A percentile compares a stretch with the other conserved stretches of the same genome.
phyloP scores from a whole-genome alignment of 2,888 invertebrate genomes.

The Spilosoma lubricipeda region DNA sequence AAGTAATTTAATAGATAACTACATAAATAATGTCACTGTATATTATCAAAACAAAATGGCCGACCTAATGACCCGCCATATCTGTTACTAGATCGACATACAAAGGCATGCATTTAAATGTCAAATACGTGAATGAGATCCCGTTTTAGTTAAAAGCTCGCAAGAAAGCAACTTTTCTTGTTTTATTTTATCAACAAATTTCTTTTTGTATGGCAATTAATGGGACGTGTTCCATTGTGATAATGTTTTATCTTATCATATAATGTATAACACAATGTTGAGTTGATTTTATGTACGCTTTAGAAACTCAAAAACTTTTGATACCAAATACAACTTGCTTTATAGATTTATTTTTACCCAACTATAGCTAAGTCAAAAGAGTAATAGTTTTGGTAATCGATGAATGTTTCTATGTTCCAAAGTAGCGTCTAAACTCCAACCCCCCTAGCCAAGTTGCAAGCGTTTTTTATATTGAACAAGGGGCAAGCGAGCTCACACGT shows the following conservation, averaged over 20 bases:
- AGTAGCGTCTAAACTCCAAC: too few relatives aligned
- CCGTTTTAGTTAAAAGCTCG: slow-evolving; percentile 21
- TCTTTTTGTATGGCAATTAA: slow-evolving; percentile 10
- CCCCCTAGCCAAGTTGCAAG: too few relatives aligned
- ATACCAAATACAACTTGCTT: too few relatives aligned
- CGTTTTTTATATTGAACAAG: too few relatives aligned
- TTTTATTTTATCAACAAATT: slow-evolving; percentile 12
- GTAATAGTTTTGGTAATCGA: too few relatives aligned
- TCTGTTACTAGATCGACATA: slow-evolving; percentile 1
- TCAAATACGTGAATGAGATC: slow-evolving; percentile 2
- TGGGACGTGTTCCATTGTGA: neutral
- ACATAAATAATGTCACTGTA: neutral
- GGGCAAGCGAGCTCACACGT: too few relatives aligned
- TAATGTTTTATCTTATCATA: neutral
- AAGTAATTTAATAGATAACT: neutral
- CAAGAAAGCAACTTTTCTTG: slow-evolving; percentile 21
- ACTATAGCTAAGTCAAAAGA: too few relatives aligned
- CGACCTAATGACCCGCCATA: neutral
- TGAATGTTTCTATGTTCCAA: too few relatives aligned
- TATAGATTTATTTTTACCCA: too few relatives aligned
- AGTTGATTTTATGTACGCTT: too few relatives aligned
- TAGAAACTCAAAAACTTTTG: too few relatives aligned
- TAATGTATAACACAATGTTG: too few relatives aligned
- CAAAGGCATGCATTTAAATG: neutral
- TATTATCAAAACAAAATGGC: neutral